Evolutionary conservation across 2,113 vertebrate genomes (phyloP).

Genomic region (Alces alces): DNA sequence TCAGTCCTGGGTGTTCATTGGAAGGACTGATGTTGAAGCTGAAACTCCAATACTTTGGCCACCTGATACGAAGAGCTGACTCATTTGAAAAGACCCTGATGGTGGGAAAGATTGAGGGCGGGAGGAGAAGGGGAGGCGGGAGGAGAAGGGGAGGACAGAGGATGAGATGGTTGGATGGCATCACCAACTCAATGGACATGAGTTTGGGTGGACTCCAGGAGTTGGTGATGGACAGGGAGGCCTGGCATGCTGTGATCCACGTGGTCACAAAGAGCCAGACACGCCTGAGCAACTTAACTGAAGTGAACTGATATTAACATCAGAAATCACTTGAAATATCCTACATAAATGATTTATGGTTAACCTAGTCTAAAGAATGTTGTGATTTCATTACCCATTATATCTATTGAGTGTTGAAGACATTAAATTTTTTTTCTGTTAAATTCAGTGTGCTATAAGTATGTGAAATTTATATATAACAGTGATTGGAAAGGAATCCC

Average conservation of each 20-base stretch:
- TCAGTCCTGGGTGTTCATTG: not conserved
- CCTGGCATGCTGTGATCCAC: not conserved
- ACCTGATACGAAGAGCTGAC: not conserved
- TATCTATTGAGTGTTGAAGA: not conserved
- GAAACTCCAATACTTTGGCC: not conserved
- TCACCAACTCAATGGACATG: not conserved
- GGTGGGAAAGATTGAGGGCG: not conserved
- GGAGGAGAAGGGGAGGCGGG: not conserved
- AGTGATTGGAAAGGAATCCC: not conserved
- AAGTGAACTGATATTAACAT: not conserved
- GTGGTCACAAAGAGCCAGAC: not conserved
- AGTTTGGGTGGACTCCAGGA: not conserved
- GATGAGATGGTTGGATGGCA: not conserved
- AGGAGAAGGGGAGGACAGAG: not conserved
- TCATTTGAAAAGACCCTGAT: not conserved
- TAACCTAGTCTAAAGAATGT: not conserved
- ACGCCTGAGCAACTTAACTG: not conserved
- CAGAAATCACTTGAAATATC: not conserved
- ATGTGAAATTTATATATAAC: not conserved
- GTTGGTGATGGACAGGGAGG: not conserved
- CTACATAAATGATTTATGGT: not conserved
- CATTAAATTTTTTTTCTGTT: not conserved
- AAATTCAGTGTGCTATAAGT: not conserved
- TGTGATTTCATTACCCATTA: not conserved
- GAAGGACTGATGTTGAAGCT: not conserved